phyloP scores from a whole-genome alignment of 2,888 invertebrate species.

The Terebella lapidaria region DNA sequence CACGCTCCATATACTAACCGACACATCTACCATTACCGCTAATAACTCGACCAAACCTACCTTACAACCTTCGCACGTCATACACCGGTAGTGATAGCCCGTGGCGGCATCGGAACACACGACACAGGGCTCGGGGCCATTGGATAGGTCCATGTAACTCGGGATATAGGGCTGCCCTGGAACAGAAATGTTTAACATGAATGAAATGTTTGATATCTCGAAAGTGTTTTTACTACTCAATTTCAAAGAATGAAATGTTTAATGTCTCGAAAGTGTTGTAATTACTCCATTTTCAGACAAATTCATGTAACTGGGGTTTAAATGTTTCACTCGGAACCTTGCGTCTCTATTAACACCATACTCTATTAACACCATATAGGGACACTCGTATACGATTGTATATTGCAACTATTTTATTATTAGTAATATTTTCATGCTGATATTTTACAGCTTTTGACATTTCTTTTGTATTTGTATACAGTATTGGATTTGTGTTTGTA shows the following conservation, averaged over 20 bases:
- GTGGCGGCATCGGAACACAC: constrained; percentile 56
- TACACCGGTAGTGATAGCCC: constrained; percentile 54
- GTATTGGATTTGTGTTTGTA: no score
- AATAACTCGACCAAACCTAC: no score
- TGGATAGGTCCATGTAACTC: constrained; percentile 48
- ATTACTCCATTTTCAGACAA: background rate
- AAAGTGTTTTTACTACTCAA: background rate
- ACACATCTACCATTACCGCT: no score
- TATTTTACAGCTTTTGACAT: no score
- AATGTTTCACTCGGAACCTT: no score
- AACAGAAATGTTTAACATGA: background rate
- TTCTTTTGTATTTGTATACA: no score
- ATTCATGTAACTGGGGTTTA: background rate
- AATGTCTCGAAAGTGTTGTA: background rate
- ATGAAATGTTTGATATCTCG: background rate
- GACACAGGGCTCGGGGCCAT: constrained; percentile 53
- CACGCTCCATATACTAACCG: no score
- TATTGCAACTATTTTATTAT: no score
- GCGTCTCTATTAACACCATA: no score
- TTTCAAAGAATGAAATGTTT: background rate
- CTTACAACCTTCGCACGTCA: constrained; percentile 57
- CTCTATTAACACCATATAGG: no score
- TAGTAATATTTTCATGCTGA: no score
- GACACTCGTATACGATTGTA: no score
- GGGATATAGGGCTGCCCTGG: constrained; percentile 48